These are phyloP conservation scores for Pardalotus punctatus DNA, from an alignment of 2,113 vertebrate species.

Conservation along the genomic window DNA sequence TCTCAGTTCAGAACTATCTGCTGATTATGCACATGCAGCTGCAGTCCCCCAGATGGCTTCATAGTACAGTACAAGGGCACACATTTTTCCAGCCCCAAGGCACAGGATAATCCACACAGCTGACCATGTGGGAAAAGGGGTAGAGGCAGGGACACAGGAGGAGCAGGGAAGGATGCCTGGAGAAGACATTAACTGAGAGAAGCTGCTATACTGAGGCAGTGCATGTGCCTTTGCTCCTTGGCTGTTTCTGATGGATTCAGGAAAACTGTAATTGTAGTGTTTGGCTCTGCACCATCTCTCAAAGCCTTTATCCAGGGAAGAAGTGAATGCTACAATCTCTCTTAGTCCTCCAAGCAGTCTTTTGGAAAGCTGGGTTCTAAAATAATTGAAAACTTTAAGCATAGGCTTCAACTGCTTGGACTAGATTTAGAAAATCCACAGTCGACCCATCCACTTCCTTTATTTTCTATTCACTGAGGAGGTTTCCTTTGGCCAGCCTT, in stretches of 20 bases:
- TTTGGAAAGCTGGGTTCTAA: conserved; percentile 2
- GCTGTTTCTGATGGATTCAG: background rate
- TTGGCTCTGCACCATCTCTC: background rate
- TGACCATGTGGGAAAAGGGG: background rate
- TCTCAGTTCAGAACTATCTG: background rate
- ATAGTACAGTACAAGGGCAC: background rate
- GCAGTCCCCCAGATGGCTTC: background rate
- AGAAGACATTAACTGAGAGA: background rate
- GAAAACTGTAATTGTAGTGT: background rate
- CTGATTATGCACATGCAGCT: background rate
- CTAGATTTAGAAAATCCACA: conserved; percentile 8
- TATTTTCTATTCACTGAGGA: background rate
- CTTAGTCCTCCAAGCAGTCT: background rate
- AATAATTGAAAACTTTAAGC: background rate
- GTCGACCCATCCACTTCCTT: background rate
- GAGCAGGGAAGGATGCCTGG: background rate
- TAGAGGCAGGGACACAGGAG: background rate
- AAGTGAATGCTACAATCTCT: background rate
- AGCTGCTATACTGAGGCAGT: background rate
- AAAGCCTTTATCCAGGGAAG: background rate
- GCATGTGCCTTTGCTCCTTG: background rate
- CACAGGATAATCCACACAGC: background rate
- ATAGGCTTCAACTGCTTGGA: background rate
- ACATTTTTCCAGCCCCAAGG: background rate
- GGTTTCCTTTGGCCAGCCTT: conserved; percentile 22